phyloP scores from a whole-genome alignment of 2,888 invertebrate species.

The Microplitis deprimator region DNA sequence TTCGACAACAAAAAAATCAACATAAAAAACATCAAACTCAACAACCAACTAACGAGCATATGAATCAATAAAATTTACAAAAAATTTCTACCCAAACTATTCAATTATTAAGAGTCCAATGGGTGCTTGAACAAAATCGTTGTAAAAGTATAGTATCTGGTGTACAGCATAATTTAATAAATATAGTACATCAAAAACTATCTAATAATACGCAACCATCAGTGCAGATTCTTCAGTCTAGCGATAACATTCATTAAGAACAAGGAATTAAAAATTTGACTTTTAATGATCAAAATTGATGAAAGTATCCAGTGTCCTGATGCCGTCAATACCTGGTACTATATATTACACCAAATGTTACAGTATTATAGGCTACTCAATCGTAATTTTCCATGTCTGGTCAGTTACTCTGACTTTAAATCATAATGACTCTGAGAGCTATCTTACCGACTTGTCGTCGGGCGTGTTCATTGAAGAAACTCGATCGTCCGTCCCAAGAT shows the following conservation, averaged over 20 bases:
- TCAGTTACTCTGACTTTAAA: too few relatives aligned
- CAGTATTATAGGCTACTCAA: too few relatives aligned
- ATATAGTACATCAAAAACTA: slow-evolving; percentile 59
- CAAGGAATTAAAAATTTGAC: slow-evolving; percentile 40
- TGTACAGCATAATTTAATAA: slow-evolving; percentile 57
- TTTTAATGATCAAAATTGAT: slow-evolving; percentile 48
- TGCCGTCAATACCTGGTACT: slow-evolving; percentile 16
- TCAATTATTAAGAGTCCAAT: slow-evolving; percentile 64
- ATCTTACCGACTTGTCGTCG: too few relatives aligned
- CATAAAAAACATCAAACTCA: slow-evolving; percentile 56
- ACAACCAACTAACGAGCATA: slow-evolving; percentile 49
- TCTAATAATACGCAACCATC: slow-evolving; percentile 57
- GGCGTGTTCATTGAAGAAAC: too few relatives aligned
- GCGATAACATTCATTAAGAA: slow-evolving; percentile 50
- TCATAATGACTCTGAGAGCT: too few relatives aligned
- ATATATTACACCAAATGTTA: too few relatives aligned
- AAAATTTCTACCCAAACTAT: slow-evolving; percentile 65
- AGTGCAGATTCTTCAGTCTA: slow-evolving; percentile 50
- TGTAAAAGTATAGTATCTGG: slow-evolving; percentile 56
- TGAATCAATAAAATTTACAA: slow-evolving; percentile 65
- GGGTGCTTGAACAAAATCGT: slow-evolving; percentile 65
- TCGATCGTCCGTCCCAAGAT: too few relatives aligned
- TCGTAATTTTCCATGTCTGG: too few relatives aligned
- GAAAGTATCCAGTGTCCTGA: slow-evolving; percentile 51
- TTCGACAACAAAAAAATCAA: slow-evolving; percentile 55